These are phyloP conservation scores for Cheilosia soror DNA, from an alignment of 2,888 invertebrate genomes.

Conservation along the genomic window DNA sequence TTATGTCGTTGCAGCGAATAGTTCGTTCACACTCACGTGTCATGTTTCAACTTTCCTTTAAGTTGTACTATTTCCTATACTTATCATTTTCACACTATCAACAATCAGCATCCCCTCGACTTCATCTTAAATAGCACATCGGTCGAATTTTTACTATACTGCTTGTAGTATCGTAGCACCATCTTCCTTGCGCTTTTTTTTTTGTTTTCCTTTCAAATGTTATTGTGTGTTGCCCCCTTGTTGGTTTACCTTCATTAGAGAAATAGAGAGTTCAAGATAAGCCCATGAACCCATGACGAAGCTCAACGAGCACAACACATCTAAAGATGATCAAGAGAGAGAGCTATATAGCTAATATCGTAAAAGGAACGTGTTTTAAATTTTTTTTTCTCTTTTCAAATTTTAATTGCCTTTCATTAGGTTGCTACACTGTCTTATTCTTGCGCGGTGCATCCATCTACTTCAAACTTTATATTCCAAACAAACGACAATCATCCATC, in stretches of 20 bases:
- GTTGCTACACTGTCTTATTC: conserved; percentile 2
- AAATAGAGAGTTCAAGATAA: conserved; percentile 17
- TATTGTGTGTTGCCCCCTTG: conserved; percentile 29
- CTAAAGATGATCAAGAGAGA: conserved; percentile 42
- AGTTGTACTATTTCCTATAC: no score
- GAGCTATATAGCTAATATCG: background rate
- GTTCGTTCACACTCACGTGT: no score
- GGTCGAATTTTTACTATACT: conserved; percentile 7
- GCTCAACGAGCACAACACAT: conserved; percentile 1
- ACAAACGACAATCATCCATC: conserved; percentile 54
- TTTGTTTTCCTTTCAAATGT: background rate
- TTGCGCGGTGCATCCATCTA: conserved; percentile 47
- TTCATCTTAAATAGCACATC: conserved; percentile 24
- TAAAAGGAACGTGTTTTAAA: conserved; percentile 1
- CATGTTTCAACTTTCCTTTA: no score
- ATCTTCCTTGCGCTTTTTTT: background rate
- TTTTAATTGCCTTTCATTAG: conserved; percentile 70
- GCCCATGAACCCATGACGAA: conserved; percentile 46
- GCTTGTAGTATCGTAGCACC: background rate
- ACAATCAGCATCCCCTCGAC: background rate
- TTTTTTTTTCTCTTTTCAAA: conserved; percentile 9
- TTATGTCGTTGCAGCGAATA: no score
- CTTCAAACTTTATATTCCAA: conserved; percentile 26
- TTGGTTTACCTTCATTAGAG: conserved; percentile 62
- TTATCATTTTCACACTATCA: background rate